Conservation (phyloP, 2,797 vertebrate species). For the Sebastolobus altivelis region DNA sequence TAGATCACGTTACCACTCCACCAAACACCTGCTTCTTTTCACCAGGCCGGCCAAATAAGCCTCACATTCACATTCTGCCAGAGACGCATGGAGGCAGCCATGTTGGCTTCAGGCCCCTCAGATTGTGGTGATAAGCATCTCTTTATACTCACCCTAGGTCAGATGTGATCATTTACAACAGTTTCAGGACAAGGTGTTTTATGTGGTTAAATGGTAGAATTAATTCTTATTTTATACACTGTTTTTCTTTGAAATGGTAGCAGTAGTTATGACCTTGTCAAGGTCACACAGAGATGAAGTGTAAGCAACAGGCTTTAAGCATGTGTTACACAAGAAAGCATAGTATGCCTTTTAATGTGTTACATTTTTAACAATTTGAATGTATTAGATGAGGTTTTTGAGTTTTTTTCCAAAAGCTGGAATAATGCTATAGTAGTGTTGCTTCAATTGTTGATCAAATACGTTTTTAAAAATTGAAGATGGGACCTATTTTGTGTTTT, state of each 20-base stretch:
- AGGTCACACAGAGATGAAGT: slow-evolving; percentile 34
- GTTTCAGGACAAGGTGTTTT: background rate
- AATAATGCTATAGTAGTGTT: background rate
- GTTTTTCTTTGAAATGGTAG: background rate
- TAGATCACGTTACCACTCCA: slow-evolving; percentile 64
- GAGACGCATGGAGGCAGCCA: slow-evolving; percentile 35
- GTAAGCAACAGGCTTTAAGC: background rate
- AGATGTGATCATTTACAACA: fast-evolving
- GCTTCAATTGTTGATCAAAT: background rate
- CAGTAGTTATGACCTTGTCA: slow-evolving; percentile 21
- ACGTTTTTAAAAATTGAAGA: background rate
- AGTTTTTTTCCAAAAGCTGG: background rate
- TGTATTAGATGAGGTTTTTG: background rate
- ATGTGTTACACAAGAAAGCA: background rate
- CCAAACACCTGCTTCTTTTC: slow-evolving; percentile 63
- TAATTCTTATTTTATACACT: background rate
- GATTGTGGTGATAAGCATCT: background rate
- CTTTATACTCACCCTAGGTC: fast-evolving
- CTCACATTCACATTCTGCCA: slow-evolving; percentile 11
- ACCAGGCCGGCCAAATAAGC: slow-evolving; percentile 9
- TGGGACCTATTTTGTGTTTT: background rate
- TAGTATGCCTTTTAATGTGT: background rate
- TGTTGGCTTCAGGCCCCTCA: slow-evolving; percentile 38
- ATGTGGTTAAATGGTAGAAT: background rate
- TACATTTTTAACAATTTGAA: background rate